These are phyloP conservation scores for Chauna torquata DNA, from an alignment of 2,113 vertebrate species.

Conservation along the genomic window DNA sequence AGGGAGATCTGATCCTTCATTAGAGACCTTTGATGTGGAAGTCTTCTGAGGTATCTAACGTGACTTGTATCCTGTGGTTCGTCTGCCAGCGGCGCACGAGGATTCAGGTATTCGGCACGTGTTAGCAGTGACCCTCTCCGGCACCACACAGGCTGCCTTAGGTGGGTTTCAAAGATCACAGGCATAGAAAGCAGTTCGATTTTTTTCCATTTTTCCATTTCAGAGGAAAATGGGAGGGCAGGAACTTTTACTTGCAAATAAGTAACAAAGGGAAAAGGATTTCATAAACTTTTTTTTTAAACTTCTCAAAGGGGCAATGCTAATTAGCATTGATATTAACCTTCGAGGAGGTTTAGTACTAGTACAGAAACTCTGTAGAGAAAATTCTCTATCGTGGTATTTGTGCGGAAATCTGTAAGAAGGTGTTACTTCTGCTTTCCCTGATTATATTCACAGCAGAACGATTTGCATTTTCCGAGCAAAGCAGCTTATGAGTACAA, in stretches of 20 bases:
- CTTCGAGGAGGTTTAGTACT: not conserved
- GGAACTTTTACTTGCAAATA: not conserved
- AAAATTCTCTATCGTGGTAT: fast-evolving
- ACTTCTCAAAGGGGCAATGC: not conserved
- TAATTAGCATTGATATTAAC: not conserved
- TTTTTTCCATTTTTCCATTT: not conserved
- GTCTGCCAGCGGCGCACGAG: fast-evolving
- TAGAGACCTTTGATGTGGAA: not conserved
- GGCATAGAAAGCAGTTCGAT: not conserved
- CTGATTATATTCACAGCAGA: not conserved
- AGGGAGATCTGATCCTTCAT: not conserved
- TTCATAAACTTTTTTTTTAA: not conserved
- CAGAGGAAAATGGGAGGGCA: not conserved
- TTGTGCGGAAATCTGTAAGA: not conserved
- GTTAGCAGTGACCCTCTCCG: not conserved
- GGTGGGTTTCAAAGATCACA: fast-evolving
- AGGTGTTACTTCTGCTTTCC: not conserved
- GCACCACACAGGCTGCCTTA: fast-evolving
- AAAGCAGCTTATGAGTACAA: not conserved
- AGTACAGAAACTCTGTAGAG: not conserved
- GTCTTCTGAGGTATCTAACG: not conserved
- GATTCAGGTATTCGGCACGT: not conserved
- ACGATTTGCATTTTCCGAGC: not conserved
- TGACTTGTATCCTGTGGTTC: fast-evolving
- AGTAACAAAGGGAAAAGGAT: not conserved